phyloP scores from a whole-genome alignment of 2,113 vertebrate genomes.

The Herpetotheres cachinnans region DNA sequence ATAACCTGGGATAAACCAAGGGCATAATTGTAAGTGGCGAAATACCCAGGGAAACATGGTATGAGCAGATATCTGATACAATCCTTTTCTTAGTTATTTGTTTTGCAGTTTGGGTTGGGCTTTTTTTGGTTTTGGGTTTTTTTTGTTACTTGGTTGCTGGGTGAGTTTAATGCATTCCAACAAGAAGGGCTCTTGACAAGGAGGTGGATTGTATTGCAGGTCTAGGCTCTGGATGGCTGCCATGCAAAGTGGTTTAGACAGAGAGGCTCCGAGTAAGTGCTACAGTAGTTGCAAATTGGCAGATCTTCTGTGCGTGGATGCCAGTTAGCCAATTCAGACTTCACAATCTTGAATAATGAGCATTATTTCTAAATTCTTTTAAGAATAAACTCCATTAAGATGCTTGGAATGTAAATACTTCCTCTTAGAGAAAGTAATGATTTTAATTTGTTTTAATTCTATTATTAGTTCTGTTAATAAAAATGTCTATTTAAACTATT shows the following conservation, averaged over 20 bases:
- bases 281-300: slow-evolving; percentile 13
- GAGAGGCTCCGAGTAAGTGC: neutral
- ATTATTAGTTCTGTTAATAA: slow-evolving; percentile 74
- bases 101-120: too few species aligned
- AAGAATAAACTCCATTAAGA: slow-evolving; percentile 19
- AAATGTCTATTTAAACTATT: slow-evolving; percentile 68
- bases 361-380: neutral
- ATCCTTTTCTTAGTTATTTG: neutral
- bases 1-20: neutral
- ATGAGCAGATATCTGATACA: neutral
- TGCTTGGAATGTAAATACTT: slow-evolving; percentile 26
- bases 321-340: neutral
- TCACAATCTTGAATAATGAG: slow-evolving; percentile 21
- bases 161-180: neutral
- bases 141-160: neutral
- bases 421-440: slow-evolving; percentile 49
- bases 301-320: neutral
- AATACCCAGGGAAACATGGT: neutral
- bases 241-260: slow-evolving; percentile 31
- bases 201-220: neutral
- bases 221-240: neutral
- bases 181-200: neutral
- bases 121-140: too few species aligned
- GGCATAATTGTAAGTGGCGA: neutral
- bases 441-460: slow-evolving; percentile 74